Evolutionary conservation across 2,113 vertebrate species (phyloP).

Genomic region (Larimichthys polyactis): DNA sequence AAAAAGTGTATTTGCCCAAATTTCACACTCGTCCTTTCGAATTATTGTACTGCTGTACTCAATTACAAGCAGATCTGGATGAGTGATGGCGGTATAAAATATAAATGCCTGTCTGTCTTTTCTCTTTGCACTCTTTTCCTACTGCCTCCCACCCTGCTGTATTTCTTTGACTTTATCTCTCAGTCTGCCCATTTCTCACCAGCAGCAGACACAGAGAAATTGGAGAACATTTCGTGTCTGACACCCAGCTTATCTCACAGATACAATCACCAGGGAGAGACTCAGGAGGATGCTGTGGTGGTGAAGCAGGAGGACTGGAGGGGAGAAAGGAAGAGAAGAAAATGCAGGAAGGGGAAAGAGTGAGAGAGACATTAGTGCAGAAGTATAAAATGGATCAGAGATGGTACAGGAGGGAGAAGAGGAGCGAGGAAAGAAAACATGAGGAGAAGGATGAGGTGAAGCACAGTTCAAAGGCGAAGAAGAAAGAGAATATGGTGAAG

Average conservation of each 20-base stretch:
- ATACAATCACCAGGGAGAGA: constrained; percentile 58
- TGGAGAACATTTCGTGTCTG: constrained; percentile 71
- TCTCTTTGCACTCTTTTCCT: background rate
- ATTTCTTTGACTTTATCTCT: constrained; percentile 58
- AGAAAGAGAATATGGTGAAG: background rate
- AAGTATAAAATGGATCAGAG: background rate
- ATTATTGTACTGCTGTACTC: background rate
- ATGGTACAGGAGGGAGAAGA: background rate
- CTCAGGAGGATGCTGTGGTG: constrained; percentile 27
- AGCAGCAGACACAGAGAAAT: constrained; percentile 61
- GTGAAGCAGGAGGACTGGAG: constrained; percentile 4
- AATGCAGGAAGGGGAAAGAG: constrained; percentile 28
- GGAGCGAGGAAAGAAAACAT: constrained; percentile 5
- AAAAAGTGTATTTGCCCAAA: background rate
- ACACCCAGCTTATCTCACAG: constrained; percentile 67
- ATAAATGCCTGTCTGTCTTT: constrained; percentile 11
- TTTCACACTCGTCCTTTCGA: background rate
- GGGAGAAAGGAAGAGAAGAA: constrained; percentile 29
- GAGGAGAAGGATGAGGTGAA: background rate
- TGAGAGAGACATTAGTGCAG: background rate
- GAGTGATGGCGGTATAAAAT: background rate
- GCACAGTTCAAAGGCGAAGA: background rate
- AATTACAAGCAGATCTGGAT: constrained; percentile 3
- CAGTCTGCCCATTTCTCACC: constrained; percentile 44
- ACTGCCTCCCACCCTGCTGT: background rate